phyloP scores from a whole-genome alignment of 2,113 vertebrate species.

The Oncorhynchus gorbuscha region DNA sequence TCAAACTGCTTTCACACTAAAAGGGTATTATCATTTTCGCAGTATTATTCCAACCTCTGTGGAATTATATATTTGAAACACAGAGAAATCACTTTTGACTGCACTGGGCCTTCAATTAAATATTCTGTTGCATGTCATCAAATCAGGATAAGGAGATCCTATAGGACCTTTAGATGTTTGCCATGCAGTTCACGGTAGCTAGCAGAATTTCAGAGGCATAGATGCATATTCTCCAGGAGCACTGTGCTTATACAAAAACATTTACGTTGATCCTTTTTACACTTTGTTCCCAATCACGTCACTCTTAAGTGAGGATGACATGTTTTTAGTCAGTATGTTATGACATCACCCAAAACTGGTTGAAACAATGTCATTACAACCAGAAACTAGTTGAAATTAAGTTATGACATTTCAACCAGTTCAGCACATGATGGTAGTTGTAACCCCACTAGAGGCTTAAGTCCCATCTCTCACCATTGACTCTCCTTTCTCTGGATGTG shows the following conservation, averaged over 20 bases:
- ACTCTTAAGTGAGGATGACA: too few species aligned
- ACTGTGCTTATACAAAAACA: neutral
- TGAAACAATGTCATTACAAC: too few species aligned
- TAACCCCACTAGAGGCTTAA: neutral
- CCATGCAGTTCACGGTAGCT: constrained; percentile 27
- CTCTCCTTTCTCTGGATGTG: constrained; percentile 25
- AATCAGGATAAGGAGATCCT: constrained; percentile 36
- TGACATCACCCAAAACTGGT: too few species aligned
- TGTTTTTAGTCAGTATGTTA: too few species aligned
- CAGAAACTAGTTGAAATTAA: too few species aligned
- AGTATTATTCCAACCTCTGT: too few species aligned
- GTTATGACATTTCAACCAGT: too few species aligned
- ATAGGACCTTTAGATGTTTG: neutral
- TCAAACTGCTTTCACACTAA: too few species aligned
- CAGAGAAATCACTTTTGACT: constrained; percentile 36
- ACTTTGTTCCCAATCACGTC: too few species aligned
- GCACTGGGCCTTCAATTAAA: constrained; percentile 26
- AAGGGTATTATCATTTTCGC: too few species aligned
- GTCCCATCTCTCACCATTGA: neutral
- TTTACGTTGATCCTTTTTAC: neutral
- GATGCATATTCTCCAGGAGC: neutral
- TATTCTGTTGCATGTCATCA: constrained; percentile 45
- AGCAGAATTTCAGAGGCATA: neutral
- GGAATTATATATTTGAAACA: too few species aligned
- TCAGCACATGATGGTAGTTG: too few species aligned